Evolutionary conservation across 2,113 vertebrate species (phyloP).

Genomic region (Neofelis nebulosa): DNA sequence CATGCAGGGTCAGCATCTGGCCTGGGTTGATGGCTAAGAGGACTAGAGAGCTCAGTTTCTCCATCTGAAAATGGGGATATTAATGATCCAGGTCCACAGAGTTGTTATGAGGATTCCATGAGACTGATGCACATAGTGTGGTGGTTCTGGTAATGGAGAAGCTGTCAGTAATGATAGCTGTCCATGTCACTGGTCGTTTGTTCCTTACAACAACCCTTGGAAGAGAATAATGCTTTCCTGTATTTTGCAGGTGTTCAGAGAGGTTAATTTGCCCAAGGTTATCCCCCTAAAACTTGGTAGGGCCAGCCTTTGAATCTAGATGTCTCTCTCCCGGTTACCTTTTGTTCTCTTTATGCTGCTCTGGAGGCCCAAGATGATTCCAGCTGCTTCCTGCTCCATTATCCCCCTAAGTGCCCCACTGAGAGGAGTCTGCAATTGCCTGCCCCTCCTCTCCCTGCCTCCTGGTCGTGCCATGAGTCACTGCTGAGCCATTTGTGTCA

Average conservation of each 20-base stretch:
- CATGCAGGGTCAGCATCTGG: not conserved
- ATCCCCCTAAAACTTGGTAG: not conserved
- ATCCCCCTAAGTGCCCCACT: constrained; percentile 64
- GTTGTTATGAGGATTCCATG: not conserved
- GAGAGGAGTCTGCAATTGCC: constrained; percentile 66
- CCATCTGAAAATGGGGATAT: not conserved
- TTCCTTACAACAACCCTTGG: not conserved
- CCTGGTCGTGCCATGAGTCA: constrained; percentile 79
- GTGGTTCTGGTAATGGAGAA: not conserved
- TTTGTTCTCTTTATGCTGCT: constrained; percentile 71
- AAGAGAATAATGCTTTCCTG: not conserved
- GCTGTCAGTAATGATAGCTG: not conserved
- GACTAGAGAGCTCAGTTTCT: not conserved
- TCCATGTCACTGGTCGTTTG: not conserved
- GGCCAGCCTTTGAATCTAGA: constrained; percentile 49
- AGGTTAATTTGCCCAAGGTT: constrained; percentile 52
- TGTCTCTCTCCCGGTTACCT: constrained; percentile 54
- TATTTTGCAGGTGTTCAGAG: constrained; percentile 20
- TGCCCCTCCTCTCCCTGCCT: constrained; percentile 63
- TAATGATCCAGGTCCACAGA: not conserved
- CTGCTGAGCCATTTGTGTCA: constrained; percentile 82
- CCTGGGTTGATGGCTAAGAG: not conserved
- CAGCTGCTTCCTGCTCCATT: constrained; percentile 72
- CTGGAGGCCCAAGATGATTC: constrained; percentile 61
- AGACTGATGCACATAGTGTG: not conserved